Evolutionary conservation across 1,140 invertebrate species (phyloP).

Genomic region (Drosophila insularis): DNA sequence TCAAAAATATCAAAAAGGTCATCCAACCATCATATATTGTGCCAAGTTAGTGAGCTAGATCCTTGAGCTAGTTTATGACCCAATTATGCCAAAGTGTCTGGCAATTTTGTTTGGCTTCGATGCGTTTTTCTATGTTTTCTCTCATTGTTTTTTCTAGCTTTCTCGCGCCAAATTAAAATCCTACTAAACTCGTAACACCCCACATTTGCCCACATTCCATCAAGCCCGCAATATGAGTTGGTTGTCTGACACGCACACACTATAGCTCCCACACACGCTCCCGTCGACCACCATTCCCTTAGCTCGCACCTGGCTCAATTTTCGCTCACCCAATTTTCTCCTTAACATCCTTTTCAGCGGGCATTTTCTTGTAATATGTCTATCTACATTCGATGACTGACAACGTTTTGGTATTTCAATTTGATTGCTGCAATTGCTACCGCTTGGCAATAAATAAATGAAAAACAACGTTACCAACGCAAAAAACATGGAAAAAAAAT

Average conservation of each 20-base stretch:
- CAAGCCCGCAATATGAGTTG: slow-evolving; percentile 37
- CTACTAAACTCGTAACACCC: background rate
- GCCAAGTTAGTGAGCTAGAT: slow-evolving; percentile 26
- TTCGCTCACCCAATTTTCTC: slow-evolving; percentile 25
- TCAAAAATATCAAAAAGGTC: slow-evolving; percentile 46
- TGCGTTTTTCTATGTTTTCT: slow-evolving; percentile 47
- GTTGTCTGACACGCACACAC: slow-evolving; percentile 48
- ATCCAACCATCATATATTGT: slow-evolving; percentile 46
- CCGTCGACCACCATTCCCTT: too few species aligned
- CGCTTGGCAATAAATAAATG: slow-evolving; percentile 64
- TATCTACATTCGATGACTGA: slow-evolving; percentile 10
- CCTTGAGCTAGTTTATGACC: slow-evolving; percentile 78
- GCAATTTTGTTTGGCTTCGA: slow-evolving; percentile 50
- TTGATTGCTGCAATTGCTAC: slow-evolving; percentile 63
- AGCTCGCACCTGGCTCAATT: slow-evolving; percentile 6
- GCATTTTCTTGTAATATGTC: background rate
- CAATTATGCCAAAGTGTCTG: slow-evolving; percentile 80
- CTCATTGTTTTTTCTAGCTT: background rate
- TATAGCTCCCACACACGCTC: slow-evolving; percentile 24
- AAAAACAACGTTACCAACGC: slow-evolving; percentile 39
- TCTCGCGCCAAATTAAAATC: slow-evolving; percentile 46
- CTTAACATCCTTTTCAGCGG: slow-evolving; percentile 9
- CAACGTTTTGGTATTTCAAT: slow-evolving; percentile 40
- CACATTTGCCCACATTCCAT: background rate
- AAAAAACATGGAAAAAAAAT: background rate